Evolutionary conservation across 2,113 vertebrate genomes (phyloP).

Genomic region (Callocephalon fimbriatum): DNA sequence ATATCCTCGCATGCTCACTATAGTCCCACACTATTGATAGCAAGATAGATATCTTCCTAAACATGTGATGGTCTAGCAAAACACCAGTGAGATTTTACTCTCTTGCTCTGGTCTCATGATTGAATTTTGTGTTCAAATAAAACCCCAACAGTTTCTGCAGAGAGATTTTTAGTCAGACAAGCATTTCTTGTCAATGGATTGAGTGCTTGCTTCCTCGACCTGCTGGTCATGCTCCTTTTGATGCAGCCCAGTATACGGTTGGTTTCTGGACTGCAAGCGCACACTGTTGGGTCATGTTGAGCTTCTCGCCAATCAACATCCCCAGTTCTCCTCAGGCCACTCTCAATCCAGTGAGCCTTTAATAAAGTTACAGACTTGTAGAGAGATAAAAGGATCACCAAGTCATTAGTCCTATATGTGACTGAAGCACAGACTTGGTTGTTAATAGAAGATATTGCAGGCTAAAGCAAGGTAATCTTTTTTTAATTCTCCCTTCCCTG

Average conservation of each 20-base stretch:
- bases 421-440: neutral
- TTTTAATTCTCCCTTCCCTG: neutral
- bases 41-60: neutral
- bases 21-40: rapidly evolving
- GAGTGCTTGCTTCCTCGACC: neutral
- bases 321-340: neutral
- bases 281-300: neutral
- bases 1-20: neutral
- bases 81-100: neutral
- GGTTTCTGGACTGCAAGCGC: neutral
- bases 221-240: neutral
- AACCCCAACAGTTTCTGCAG: neutral
- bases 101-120: neutral
- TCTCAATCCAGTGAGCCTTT: neutral
- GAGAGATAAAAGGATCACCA: neutral
- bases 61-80: neutral
- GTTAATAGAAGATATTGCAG: neutral
- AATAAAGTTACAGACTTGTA: neutral
- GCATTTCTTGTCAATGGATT: neutral
- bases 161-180: rapidly evolving
- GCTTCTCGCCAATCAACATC: neutral
- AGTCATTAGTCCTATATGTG: neutral
- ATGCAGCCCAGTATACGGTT: neutral
- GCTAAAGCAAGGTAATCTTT: neutral
- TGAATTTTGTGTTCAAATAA: neutral